A percentile compares a stretch with the other conserved stretches of the same genome.
phyloP scores from a whole-genome alignment of 1,140 invertebrate species.

The Drosophila busckii region DNA sequence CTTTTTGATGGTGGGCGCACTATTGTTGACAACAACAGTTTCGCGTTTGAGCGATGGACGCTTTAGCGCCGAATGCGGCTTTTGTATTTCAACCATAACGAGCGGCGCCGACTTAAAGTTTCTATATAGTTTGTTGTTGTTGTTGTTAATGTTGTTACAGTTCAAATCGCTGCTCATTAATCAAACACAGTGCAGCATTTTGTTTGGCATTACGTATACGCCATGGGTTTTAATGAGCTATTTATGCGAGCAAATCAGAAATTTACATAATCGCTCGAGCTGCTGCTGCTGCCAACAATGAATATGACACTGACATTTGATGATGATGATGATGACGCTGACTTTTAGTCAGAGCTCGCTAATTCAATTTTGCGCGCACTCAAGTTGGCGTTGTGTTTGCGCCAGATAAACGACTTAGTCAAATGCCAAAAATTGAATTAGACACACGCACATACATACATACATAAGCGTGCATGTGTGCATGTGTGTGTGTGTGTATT shows the following conservation, averaged over 20 bases:
- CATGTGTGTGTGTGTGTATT: conserved; percentile 25
- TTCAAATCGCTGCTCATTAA: conserved; percentile 67
- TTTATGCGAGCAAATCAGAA: conserved; percentile 54
- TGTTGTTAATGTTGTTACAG: conserved; percentile 18
- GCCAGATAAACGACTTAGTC: conserved; percentile 69
- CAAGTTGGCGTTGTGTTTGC: conserved; percentile 37
- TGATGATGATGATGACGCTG: conserved; percentile 18
- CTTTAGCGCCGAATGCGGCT: conserved; percentile 73
- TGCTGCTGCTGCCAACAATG: not conserved
- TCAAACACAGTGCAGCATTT: too few relatives aligned
- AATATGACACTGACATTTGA: conserved; percentile 26
- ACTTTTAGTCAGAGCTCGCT: conserved; percentile 42
- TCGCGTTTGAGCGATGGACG: conserved; percentile 73
- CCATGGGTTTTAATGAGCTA: conserved; percentile 60
- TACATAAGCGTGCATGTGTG: conserved; percentile 20
- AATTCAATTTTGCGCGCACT: conserved; percentile 59
- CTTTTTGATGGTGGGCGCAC: conserved; percentile 74
- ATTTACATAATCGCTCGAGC: conserved; percentile 61
- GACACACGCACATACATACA: not conserved
- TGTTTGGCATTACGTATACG: conserved; percentile 30
- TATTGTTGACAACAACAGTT: conserved; percentile 77
- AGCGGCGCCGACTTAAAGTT: conserved; percentile 8
- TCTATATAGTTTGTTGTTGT: not conserved
- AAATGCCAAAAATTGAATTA: conserved; percentile 62
- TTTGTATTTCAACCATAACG: conserved; percentile 76